Percentiles rank a stretch among this genome's conserved stretches.
These are phyloP conservation scores for Drosophila pandora DNA, from an alignment of 1,140 invertebrate genomes.

Conservation along the genomic window DNA sequence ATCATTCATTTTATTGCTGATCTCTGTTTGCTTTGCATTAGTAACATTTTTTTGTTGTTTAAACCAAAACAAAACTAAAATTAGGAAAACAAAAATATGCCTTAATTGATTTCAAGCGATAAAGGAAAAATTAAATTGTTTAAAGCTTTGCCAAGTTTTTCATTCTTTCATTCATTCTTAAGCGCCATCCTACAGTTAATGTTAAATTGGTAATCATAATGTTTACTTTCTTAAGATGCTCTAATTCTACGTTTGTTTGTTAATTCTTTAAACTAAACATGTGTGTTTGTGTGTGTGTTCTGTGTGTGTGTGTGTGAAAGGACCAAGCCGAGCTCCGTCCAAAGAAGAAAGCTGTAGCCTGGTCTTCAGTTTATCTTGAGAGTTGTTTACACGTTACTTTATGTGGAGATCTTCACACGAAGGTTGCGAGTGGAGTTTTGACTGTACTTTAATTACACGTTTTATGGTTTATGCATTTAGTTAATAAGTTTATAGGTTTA, in stretches of 20 bases:
- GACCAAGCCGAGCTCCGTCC: slow-evolving; percentile 22
- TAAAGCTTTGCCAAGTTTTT: slow-evolving; percentile 82
- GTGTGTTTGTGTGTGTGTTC: slow-evolving; percentile 9
- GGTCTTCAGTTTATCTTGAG: slow-evolving; percentile 39
- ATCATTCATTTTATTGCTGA: slow-evolving; percentile 60
- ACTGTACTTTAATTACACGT: slow-evolving; percentile 61
- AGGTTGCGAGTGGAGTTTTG: slow-evolving; percentile 73
- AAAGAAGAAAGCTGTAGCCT: slow-evolving; percentile 7
- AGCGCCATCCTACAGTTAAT: slow-evolving; percentile 54
- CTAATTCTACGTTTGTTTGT: slow-evolving; percentile 45
- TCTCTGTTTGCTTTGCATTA: slow-evolving; percentile 71
- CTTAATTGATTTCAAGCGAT: slow-evolving; percentile 62
- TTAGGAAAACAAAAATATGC: slow-evolving; percentile 72
- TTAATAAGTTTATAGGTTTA: slow-evolving; percentile 59
- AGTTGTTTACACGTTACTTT: slow-evolving; percentile 35
- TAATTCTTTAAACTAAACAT: slow-evolving; percentile 46
- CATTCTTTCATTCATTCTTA: slow-evolving; percentile 39
- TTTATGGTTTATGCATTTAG: slow-evolving; percentile 50
- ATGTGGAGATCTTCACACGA: slow-evolving; percentile 78
- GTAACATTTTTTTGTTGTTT: slow-evolving; percentile 65
- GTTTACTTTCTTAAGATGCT: slow-evolving; percentile 63
- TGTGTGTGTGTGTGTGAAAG: slow-evolving; percentile 25
- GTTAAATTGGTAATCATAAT: slow-evolving; percentile 63
- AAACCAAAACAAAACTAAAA: slow-evolving; percentile 73
- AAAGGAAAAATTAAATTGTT: slow-evolving; percentile 81